phyloP scores from a whole-genome alignment of 2,113 vertebrate species.

The Chaetodon trifascialis region DNA sequence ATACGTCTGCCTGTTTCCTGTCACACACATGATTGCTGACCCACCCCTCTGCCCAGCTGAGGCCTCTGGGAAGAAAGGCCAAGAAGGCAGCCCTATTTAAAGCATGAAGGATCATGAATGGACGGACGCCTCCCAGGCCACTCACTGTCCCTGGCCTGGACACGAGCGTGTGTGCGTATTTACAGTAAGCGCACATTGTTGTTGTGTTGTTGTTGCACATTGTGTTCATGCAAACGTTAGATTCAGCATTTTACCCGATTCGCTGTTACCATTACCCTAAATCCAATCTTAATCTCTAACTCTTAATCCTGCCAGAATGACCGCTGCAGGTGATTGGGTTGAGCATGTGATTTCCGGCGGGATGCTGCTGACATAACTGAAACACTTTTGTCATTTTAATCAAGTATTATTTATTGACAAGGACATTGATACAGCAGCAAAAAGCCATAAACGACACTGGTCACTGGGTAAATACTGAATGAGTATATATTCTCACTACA shows the following conservation, averaged over 20 bases:
- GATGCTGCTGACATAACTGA: slow-evolving; percentile 7
- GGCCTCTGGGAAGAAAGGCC: slow-evolving; percentile 62
- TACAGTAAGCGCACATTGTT: background rate
- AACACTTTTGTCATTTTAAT: slow-evolving; percentile 16
- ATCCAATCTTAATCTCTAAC: slow-evolving; percentile 31
- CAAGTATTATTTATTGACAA: background rate
- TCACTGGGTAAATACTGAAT: background rate
- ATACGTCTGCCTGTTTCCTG: slow-evolving; percentile 71
- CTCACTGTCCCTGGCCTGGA: slow-evolving; percentile 7
- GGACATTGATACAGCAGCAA: too few species aligned
- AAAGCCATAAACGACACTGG: too few species aligned
- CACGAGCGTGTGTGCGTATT: slow-evolving; percentile 12
- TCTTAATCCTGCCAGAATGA: slow-evolving; percentile 42
- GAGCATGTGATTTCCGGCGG: slow-evolving; percentile 15
- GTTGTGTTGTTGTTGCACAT: too few species aligned
- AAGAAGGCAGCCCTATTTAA: slow-evolving; percentile 64
- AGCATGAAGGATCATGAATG: slow-evolving; percentile 63
- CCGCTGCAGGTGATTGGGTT: slow-evolving; percentile 33
- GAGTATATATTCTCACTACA: background rate
- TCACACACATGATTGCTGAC: slow-evolving; percentile 71
- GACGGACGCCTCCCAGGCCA: slow-evolving; percentile 31
- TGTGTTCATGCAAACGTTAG: background rate
- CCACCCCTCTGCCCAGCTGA: slow-evolving; percentile 52
- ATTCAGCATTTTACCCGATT: slow-evolving; percentile 26
- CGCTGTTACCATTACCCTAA: slow-evolving; percentile 28